Evolutionary conservation across 2,113 vertebrate genomes (phyloP), one percentile per base, ranked within the genome.

Genomic region (Pelobates fuscus): DNA sequence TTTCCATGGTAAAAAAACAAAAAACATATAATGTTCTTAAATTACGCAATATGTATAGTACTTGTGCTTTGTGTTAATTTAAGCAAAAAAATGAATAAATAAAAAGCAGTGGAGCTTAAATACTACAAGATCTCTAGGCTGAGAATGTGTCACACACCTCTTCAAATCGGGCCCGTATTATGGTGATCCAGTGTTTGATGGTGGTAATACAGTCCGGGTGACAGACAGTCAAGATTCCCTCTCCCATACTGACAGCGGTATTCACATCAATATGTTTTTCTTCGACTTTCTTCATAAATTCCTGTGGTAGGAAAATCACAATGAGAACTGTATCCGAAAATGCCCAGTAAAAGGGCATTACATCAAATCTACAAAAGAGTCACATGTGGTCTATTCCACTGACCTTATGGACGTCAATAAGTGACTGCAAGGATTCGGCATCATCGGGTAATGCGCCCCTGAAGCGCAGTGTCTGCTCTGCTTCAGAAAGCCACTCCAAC

Each of bases 151-250:
- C n/a, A 37, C 5, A 37, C 77, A 98, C 97, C 92, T 99, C 97
- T 84, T 99, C 97, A 0, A 98, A 99, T 70, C 97, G 93, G 5
- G 97, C 97, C 2, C 97, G 85, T 87, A 99, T 98, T 88, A 99
- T 99, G 82, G 97, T 99, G 91, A 98, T 96, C 97, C 97, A 99
- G 92, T 99, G 97, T 72, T 99, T 99, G 86, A 99, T 93, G 49
- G 96, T 99, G 79, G 96, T 99, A 88, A 99, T 94, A 85, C 94
- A 98, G 82, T 99, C 97, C 0, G 95, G 94, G 70, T 99, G 97
- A 80, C 97, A 98, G 60, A 92, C 83, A 0, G 93, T 89, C 71
- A 99, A 88, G 83, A 99, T 98, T 75, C 82, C 88, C 79, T 99
- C 97, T 2, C 97, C 97, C 96, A 98, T 95, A 3, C 88, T 89